Percentiles rank a stretch among this genome's conserved stretches.
These are phyloP conservation scores for Chelmon rostratus DNA, from an alignment of 2,797 vertebrate genomes.

Conservation along the genomic window DNA sequence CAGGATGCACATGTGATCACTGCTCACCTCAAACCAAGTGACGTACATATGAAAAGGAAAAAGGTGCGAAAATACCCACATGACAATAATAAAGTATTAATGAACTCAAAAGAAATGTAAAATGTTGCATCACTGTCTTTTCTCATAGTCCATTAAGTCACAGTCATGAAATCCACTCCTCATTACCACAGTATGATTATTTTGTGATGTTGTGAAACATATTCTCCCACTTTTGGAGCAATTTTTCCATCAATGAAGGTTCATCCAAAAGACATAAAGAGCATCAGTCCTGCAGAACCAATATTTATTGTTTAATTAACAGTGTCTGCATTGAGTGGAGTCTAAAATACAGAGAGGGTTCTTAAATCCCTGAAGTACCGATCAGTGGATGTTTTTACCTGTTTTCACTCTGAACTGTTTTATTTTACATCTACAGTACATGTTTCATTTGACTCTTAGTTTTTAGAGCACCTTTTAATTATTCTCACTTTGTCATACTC, in stretches of 20 bases:
- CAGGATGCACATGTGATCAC: not conserved
- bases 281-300: not conserved
- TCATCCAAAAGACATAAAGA: not conserved
- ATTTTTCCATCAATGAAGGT: not conserved
- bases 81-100: not conserved
- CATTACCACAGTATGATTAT: not conserved
- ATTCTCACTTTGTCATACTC: conserved; percentile 13
- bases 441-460: conserved; percentile 2
- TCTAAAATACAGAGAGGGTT: not conserved
- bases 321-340: conserved; percentile 1
- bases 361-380: not conserved
- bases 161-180: not conserved
- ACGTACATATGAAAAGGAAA: not conserved
- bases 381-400: not conserved
- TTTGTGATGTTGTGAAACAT: not conserved
- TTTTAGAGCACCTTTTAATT: conserved; percentile 35
- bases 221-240: no score
- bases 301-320: conserved; percentile 29
- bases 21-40: not conserved
- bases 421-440: not conserved
- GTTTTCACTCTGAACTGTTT: not conserved
- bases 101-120: not conserved
- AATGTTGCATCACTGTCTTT: not conserved
- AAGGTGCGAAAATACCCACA: not conserved
- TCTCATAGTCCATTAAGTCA: conserved; percentile 12